phyloP scores from a whole-genome alignment of 2,113 vertebrate genomes.

The Lathamus discolor region DNA sequence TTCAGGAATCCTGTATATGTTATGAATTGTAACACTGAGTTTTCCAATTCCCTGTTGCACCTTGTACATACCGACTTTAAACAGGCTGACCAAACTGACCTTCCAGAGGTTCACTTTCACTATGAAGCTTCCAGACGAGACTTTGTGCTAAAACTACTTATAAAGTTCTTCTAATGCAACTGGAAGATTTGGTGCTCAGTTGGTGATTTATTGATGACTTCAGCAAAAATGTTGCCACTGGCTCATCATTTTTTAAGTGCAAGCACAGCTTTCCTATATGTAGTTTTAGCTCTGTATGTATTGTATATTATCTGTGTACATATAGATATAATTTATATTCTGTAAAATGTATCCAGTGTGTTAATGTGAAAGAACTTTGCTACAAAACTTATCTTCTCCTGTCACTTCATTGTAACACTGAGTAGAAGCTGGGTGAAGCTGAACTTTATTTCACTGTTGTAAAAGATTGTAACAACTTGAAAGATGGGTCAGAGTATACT shows the following conservation, averaged over 20 bases:
- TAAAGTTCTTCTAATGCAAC: not conserved
- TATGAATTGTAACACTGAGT: not conserved
- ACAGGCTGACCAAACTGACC: not conserved
- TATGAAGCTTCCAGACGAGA: not conserved
- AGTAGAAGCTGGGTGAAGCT: not conserved
- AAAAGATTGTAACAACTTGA: not conserved
- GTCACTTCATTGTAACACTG: not conserved
- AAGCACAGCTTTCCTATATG: not conserved
- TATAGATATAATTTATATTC: constrained; percentile 2
- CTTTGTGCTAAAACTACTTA: not conserved
- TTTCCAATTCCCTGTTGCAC: not conserved
- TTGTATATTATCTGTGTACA: not conserved
- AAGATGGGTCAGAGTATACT: not conserved
- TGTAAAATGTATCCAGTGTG: not conserved
- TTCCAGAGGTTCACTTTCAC: not conserved
- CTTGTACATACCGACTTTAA: not conserved
- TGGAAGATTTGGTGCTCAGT: not conserved
- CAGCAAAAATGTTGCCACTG: not conserved
- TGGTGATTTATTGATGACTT: not conserved
- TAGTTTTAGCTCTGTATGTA: not conserved
- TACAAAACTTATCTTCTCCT: not conserved
- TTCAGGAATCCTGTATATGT: not conserved
- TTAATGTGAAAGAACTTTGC: not conserved
- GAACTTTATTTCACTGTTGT: not conserved
- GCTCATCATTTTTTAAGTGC: not conserved